These are phyloP conservation scores for Ypsolopha scabrella DNA, from an alignment of 2,888 invertebrate genomes.

Conservation along the genomic window DNA sequence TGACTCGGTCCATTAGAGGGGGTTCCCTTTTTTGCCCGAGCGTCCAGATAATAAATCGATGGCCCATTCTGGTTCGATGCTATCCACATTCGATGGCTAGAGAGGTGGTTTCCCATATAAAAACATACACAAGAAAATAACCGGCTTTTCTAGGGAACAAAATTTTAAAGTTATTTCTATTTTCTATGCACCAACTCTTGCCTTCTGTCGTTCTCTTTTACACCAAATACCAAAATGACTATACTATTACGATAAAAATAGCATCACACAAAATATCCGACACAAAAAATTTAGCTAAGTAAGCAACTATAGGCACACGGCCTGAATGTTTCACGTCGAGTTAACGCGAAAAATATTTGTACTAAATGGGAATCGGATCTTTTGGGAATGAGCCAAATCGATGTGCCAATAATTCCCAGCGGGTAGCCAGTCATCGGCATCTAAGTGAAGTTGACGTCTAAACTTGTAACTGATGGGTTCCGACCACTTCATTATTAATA, in stretches of 20 bases:
- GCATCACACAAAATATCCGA: too few relatives aligned
- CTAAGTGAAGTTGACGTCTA: slow-evolving; percentile 4
- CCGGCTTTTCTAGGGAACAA: too few relatives aligned
- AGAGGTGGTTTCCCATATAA: too few relatives aligned
- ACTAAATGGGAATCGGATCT: neutral
- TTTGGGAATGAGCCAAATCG: slow-evolving; percentile 4
- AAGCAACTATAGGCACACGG: too few relatives aligned
- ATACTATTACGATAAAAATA: too few relatives aligned
- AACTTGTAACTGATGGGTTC: slow-evolving; percentile 1
- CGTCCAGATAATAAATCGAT: slow-evolving; percentile 9
- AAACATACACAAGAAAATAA: too few relatives aligned
- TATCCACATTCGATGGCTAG: neutral
- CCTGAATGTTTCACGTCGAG: neutral
- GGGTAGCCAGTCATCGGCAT: slow-evolving; percentile 3
- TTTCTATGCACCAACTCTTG: too few relatives aligned
- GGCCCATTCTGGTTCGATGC: slow-evolving; percentile 2
- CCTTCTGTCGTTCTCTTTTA: too few relatives aligned
- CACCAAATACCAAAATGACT: too few relatives aligned
- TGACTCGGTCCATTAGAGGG: slow-evolving; percentile 58
- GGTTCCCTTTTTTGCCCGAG: slow-evolving; percentile 10
- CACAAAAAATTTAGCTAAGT: too few relatives aligned
- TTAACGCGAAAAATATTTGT: neutral
- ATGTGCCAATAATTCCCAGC: slow-evolving; percentile 5
- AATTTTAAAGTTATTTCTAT: too few relatives aligned
- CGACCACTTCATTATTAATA: neutral